These are phyloP conservation scores for Clamator glandarius DNA, from an alignment of 2,797 vertebrate genomes.

Conservation along the genomic window DNA sequence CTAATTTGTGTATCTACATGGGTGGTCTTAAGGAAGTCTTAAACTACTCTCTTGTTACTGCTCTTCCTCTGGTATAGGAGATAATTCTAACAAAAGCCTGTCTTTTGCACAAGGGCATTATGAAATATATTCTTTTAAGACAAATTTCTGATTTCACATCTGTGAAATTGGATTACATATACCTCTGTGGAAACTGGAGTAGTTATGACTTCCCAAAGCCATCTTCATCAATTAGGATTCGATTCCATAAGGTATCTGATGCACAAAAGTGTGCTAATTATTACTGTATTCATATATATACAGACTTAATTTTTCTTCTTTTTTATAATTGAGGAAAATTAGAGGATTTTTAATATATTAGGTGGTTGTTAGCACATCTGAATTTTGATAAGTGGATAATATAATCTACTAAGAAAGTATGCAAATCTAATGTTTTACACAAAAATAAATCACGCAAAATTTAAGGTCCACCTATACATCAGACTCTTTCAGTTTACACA, in stretches of 20 bases:
- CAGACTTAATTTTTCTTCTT: neutral
- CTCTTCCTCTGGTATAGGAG: neutral
- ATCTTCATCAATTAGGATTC: neutral
- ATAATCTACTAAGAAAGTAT: neutral
- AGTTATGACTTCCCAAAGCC: neutral
- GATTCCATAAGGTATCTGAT: neutral
- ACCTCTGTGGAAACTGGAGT: constrained; percentile 15
- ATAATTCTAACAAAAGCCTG: neutral
- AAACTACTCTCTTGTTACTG: neutral
- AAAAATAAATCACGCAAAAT: neutral
- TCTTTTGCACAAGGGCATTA: constrained; percentile 33
- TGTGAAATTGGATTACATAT: constrained; percentile 52
- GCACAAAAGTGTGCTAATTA: neutral
- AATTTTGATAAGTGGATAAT: neutral
- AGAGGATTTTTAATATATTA: neutral
- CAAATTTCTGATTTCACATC: constrained; percentile 29
- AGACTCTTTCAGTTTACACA: neutral
- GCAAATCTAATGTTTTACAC: neutral
- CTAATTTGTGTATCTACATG: constrained; percentile 26
- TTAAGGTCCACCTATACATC: neutral
- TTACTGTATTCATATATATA: neutral
- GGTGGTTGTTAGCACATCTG: neutral
- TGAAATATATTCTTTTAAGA: constrained; percentile 55
- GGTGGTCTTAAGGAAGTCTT: constrained; percentile 7
- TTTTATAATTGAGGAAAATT: neutral